Evolutionary conservation across 2,113 vertebrate genomes (phyloP), one percentile per base, ranked within the genome.

Genomic region (Anhinga rufa): DNA sequence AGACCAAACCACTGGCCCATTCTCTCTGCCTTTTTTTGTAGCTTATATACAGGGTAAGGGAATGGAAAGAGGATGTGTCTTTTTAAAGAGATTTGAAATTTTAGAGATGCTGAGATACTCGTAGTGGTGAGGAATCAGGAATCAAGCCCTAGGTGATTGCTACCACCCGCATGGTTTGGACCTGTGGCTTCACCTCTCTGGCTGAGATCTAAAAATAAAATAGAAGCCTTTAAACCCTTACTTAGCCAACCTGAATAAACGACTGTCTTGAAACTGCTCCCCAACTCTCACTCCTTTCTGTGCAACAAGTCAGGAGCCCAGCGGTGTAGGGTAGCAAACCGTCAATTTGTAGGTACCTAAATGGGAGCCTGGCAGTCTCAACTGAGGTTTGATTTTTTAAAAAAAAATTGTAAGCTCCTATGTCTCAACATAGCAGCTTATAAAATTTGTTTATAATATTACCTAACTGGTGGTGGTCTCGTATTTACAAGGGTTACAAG

Each of bases 371-470:
- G 85, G 54, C 38, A 74, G 72, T 40, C 86, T 88, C 61, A 74
- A 7, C 60, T 90, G 42, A 38, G 31, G 34, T 78, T 69, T 79
- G 85, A 85, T 79, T 90, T 89, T 72, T 80, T 4, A 10, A 10
- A 54, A 22, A 65, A 68, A 83, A 80, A 49, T 66, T 20, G 5
- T 75, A 82, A 51, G 32, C 29, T 78, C 14, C 79, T 83, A 12
- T 78, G 51, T 74, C 82, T 94, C 76, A 81, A 54, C 58, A 54
- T 88, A 82, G 82, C 87, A 93, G 68, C 82, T 74, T 94, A 80
- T 86, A 93, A 90, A 86, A 71, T 75, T 66, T 83, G 55, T 93
- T 96, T 90, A 64, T 66, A 83, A 83, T 93, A 60, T 78, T 79
- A 28, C 64, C 78, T 65, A 72, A 55, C 83, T 82, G 83, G 36